Conservation (phyloP, 2,113 vertebrate species). For the Antigone vipio region DNA sequence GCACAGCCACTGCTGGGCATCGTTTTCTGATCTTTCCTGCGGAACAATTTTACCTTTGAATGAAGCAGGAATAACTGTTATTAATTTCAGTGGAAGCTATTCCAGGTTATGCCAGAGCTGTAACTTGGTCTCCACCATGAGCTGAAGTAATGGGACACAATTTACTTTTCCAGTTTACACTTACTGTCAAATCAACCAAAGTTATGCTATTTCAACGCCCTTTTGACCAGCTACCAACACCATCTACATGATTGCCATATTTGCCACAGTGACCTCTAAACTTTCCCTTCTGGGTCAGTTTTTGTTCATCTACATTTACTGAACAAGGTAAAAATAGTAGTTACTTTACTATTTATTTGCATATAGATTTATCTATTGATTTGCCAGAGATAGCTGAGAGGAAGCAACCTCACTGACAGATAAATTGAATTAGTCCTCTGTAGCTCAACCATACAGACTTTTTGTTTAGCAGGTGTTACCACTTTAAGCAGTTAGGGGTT, state of each 20-base stretch:
- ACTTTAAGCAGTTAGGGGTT: neutral
- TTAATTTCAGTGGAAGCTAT: neutral
- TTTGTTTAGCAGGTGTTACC: neutral
- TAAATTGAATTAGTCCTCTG: neutral
- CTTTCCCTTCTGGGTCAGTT: neutral
- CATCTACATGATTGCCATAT: neutral
- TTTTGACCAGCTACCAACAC: neutral
- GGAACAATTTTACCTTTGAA: neutral
- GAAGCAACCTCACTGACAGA: neutral
- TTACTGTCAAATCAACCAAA: neutral
- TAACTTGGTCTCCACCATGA: neutral
- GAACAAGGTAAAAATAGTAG: neutral
- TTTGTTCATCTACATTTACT: neutral
- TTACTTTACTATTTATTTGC: neutral
- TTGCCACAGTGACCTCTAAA: neutral
- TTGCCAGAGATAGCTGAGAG: neutral
- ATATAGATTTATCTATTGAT: neutral
- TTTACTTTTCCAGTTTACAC: neutral
- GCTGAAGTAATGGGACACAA: neutral
- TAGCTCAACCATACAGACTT: neutral
- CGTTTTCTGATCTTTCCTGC: neutral
- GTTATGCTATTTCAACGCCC: neutral
- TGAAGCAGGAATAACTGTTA: neutral
- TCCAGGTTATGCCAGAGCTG: neutral
- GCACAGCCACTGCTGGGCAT: neutral